These are phyloP conservation scores for Heterodera carotae DNA, from an alignment of 1,140 invertebrate species.

Conservation along the genomic window DNA sequence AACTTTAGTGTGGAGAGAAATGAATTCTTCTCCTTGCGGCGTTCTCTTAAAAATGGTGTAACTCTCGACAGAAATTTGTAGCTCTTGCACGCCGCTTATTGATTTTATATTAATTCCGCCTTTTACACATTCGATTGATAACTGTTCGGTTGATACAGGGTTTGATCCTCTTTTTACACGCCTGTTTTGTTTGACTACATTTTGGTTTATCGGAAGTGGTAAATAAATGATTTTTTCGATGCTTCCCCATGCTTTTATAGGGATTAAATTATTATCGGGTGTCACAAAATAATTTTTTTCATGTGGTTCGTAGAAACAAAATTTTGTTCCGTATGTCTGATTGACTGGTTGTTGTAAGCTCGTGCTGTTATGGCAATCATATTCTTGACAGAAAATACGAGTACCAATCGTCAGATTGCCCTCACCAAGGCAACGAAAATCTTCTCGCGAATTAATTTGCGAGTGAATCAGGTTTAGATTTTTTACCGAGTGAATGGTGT, in stretches of 20 bases:
- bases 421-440: too few relatives aligned
- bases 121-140: neutral
- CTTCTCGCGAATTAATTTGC: too few relatives aligned
- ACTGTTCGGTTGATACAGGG: neutral
- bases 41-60: neutral
- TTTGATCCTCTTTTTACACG: neutral
- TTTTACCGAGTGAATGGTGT: too few relatives aligned
- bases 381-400: neutral
- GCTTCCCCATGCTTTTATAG: neutral
- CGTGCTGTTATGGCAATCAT: too few relatives aligned
- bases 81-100: neutral
- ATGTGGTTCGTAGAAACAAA: neutral
- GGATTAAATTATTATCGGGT: neutral
- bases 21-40: neutral
- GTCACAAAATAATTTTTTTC: neutral
- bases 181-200: too few relatives aligned
- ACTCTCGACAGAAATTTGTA: neutral
- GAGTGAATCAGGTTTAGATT: too few relatives aligned
- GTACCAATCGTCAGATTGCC: neutral
- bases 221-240: neutral
- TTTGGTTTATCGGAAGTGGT: neutral
- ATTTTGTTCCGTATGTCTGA: neutral
- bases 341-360: neutral
- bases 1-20: neutral
- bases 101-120: neutral